Evolutionary conservation across 2,113 vertebrate species (phyloP).

Genomic region (Actenoides lindsayi): DNA sequence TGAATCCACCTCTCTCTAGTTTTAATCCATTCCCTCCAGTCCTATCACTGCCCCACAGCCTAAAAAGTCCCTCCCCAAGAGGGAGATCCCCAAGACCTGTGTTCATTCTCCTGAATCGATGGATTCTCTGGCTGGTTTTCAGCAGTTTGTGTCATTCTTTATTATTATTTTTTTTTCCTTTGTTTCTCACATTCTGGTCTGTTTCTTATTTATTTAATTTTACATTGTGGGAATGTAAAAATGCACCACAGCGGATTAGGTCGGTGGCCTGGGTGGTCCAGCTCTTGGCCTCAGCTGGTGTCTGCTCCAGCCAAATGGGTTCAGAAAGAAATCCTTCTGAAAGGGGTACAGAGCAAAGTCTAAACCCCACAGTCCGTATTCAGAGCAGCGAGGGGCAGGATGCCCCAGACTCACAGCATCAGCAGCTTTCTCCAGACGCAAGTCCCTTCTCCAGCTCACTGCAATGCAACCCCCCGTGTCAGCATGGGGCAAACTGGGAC

Average conservation of each 20-base stretch:
- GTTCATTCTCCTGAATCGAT: background rate
- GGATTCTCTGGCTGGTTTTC: background rate
- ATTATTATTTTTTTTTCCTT: background rate
- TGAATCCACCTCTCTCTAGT: too few relatives aligned
- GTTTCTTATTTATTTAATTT: background rate
- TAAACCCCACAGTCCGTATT: background rate
- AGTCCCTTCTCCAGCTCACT: background rate
- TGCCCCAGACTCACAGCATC: background rate
- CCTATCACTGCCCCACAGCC: too few relatives aligned
- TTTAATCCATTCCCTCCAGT: too few relatives aligned
- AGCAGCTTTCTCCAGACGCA: background rate
- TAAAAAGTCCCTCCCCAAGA: too few relatives aligned
- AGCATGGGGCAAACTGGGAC: background rate
- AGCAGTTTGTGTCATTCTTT: background rate
- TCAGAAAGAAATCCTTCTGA: background rate
- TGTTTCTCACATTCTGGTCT: background rate
- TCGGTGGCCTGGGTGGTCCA: background rate
- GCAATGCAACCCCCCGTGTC: accelerated
- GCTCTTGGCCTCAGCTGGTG: background rate
- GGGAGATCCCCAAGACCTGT: background rate
- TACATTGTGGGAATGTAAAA: background rate
- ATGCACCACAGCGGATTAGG: background rate
- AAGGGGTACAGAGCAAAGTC: background rate
- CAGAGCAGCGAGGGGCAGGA: background rate
- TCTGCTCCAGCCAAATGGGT: background rate